Percentiles rank a stretch among this genome's conserved stretches.
Evolutionary conservation across 2,888 invertebrate genomes (phyloP).

Genomic region (Sesia bembeciformis): DNA sequence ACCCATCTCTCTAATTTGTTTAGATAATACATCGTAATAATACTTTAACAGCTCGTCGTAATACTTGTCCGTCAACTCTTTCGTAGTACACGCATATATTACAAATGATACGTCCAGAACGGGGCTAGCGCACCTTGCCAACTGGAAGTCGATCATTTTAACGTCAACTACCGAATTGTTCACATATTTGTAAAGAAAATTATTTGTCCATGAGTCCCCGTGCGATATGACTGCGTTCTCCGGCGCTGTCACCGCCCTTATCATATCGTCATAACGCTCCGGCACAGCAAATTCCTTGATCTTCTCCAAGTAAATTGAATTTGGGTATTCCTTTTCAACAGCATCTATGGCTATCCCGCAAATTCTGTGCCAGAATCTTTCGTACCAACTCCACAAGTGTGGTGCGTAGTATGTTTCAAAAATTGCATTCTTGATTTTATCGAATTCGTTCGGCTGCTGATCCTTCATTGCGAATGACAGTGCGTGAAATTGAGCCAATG

Average conservation of each 20-base stretch:
- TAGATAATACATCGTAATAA: constrained; percentile 74
- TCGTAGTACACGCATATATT: constrained; percentile 65
- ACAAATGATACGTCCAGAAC: constrained; percentile 70
- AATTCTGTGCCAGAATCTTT: constrained; percentile 63
- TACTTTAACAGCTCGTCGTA: constrained; percentile 75
- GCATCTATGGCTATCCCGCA: constrained; percentile 76
- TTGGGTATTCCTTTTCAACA: constrained; percentile 76
- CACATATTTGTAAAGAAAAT: constrained; percentile 75
- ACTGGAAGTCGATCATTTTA: constrained; percentile 81
- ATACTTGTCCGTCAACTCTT: constrained; percentile 68
- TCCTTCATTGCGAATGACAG: constrained; percentile 75
- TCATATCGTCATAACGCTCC: constrained; percentile 64
- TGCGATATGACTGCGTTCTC: constrained; percentile 77
- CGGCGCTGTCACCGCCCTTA: constrained; percentile 42
- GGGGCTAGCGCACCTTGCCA: constrained; percentile 74
- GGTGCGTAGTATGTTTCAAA: constrained; percentile 76
- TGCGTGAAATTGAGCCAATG: constrained; percentile 75
- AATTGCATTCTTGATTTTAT: constrained; percentile 39
- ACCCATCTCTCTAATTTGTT: constrained; percentile 73
- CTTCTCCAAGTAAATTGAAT: constrained; percentile 71
- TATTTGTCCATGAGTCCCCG: constrained; percentile 85
- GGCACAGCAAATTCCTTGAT: constrained; percentile 69
- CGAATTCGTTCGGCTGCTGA: constrained; percentile 64
- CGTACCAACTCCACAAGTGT: constrained; percentile 72
- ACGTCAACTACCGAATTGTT: constrained; percentile 39